Evolutionary conservation across 2,113 vertebrate species (phyloP).

Genomic region (Xiphorhynchus elegans): DNA sequence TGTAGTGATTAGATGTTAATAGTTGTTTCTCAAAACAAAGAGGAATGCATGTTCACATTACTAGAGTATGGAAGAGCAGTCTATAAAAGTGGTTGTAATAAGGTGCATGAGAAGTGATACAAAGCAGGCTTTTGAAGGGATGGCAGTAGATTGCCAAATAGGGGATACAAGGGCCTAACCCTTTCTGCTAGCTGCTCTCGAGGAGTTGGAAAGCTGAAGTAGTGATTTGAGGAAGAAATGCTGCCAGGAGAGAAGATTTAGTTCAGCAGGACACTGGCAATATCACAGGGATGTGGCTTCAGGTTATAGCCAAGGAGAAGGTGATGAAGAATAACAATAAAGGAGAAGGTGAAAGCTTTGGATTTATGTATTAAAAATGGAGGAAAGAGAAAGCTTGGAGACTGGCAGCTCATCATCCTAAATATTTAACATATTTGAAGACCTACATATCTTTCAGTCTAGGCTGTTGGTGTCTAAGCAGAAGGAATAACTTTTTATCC

Average conservation of each 20-base stretch:
- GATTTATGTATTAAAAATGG: neutral
- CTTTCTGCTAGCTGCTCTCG: neutral
- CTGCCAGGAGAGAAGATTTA: neutral
- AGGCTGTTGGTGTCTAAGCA: neutral
- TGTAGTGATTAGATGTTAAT: neutral
- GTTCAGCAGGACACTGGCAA: neutral
- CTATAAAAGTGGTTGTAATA: neutral
- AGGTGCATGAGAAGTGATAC: neutral
- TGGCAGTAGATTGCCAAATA: neutral
- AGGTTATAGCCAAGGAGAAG: neutral
- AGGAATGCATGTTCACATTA: neutral
- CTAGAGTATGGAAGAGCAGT: neutral
- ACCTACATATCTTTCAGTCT: neutral
- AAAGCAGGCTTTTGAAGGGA: neutral
- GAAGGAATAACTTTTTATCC: neutral
- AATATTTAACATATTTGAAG: neutral
- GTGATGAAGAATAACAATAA: neutral
- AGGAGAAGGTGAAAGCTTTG: neutral
- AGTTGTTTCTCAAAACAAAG: neutral
- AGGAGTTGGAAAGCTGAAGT: neutral
- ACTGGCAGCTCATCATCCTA: neutral
- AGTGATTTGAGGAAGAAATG: neutral
- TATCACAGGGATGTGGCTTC: neutral
- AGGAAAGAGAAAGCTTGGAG: neutral
- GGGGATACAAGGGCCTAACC: neutral